phyloP scores from a whole-genome alignment of 2,797 vertebrate genomes.

The Mormyrops attenuatus region DNA sequence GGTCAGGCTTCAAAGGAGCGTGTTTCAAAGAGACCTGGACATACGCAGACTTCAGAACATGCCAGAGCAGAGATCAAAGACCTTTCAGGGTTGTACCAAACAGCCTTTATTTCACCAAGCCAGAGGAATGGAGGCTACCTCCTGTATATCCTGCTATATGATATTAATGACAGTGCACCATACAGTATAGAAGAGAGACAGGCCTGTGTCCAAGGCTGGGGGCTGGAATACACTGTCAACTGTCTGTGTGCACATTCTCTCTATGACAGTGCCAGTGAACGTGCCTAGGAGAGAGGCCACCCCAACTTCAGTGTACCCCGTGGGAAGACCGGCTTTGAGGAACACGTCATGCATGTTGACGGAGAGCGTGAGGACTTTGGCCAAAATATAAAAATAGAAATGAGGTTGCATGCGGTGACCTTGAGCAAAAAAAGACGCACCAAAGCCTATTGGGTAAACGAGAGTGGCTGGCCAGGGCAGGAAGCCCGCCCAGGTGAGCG shows the following conservation, averaged over 20 bases:
- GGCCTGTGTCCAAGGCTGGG: not conserved
- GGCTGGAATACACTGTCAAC: not conserved
- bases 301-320: not conserved
- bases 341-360: not conserved
- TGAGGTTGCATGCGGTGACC: not conserved
- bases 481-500: not conserved
- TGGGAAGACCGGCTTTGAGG: not conserved
- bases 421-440: not conserved
- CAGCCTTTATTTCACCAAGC: not conserved
- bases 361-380: not conserved
- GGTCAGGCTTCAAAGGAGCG: slow-evolving; percentile 20
- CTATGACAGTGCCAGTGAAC: not conserved
- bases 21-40: slow-evolving; percentile 5
- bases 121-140: not conserved
- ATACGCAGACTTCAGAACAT: not conserved
- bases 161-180: not conserved
- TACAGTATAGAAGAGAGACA: not conserved
- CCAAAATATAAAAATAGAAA: not conserved
- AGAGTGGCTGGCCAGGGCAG: not conserved
- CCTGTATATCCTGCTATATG: not conserved
- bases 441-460: not conserved
- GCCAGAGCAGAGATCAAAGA: not conserved
- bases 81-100: slow-evolving; percentile 13
- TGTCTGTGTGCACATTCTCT: not conserved
- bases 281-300: not conserved